phyloP scores from a whole-genome alignment of 2,888 invertebrate species.

The Branchellion lobata region DNA sequence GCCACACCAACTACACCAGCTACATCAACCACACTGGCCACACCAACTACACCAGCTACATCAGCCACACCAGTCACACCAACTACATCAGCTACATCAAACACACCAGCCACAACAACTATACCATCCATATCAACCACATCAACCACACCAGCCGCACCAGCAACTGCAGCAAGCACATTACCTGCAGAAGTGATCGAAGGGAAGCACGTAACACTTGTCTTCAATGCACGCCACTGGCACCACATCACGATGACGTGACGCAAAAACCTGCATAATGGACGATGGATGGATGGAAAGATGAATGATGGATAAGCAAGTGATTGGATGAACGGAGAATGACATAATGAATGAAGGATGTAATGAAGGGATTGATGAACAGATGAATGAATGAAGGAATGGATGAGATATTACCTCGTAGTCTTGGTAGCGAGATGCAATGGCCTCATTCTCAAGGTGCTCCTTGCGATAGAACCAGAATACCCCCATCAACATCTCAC shows the following conservation, averaged over 20 bases:
- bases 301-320: too few species aligned
- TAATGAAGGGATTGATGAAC: background rate
- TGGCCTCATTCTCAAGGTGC: constrained; percentile 78
- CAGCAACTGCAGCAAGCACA: background rate
- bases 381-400: background rate
- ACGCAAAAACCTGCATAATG: constrained; percentile 95
- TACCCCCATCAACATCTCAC: constrained; percentile 94
- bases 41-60: background rate
- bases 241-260: constrained; percentile 89
- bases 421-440: constrained; percentile 34
- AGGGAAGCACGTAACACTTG: constrained; percentile 92
- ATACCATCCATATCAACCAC: background rate
- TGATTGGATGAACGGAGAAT: too few species aligned
- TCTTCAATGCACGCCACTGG: constrained; percentile 96
- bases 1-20: constrained; percentile 63
- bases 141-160: background rate
- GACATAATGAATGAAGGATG: background rate
- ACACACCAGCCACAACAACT: background rate
- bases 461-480: constrained; percentile 97
- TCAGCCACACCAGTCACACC: constrained; percentile 63
- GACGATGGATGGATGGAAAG: constrained; percentile 58
- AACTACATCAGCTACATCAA: constrained; percentile 12
- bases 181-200: constrained; percentile 93
- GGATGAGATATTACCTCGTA: background rate
- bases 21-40: background rate